Evolutionary conservation across 2,113 vertebrate species (phyloP).

Genomic region (Lampris incognitus): DNA sequence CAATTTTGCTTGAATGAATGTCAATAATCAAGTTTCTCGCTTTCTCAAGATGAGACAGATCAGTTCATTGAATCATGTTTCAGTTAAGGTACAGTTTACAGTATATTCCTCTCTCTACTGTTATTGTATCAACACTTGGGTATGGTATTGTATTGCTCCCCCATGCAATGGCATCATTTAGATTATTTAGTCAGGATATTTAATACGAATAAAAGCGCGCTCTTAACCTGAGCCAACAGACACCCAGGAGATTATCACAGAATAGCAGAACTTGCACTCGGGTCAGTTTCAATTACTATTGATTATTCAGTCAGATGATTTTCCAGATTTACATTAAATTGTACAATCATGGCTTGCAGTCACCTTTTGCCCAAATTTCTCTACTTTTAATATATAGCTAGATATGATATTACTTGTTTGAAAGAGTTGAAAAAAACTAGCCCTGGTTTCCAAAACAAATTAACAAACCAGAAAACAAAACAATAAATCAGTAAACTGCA

Average conservation of each 20-base stretch:
- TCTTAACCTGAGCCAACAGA: constrained; percentile 49
- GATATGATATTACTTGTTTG: constrained; percentile 16
- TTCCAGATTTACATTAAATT: constrained; percentile 15
- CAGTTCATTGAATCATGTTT: constrained; percentile 23
- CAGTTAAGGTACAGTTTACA: background rate
- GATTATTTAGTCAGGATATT: constrained; percentile 36
- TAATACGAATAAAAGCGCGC: constrained; percentile 37
- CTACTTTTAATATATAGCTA: constrained; percentile 1
- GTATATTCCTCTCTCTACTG: background rate
- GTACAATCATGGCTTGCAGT: constrained; percentile 3
- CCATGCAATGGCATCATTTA: constrained; percentile 30
- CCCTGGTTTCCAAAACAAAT: too few species aligned
- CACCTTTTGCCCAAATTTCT: background rate
- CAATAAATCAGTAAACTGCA: too few species aligned
- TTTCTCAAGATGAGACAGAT: constrained; percentile 13
- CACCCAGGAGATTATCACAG: constrained; percentile 52
- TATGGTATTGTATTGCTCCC: constrained; percentile 1
- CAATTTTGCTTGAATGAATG: too few species aligned
- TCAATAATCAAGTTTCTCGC: background rate
- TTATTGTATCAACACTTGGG: background rate
- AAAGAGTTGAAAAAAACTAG: background rate
- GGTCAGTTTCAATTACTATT: constrained; percentile 34
- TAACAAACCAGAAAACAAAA: too few species aligned
- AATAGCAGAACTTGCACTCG: constrained; percentile 53
- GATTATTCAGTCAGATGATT: constrained; percentile 26